A percentile compares a stretch with the other conserved stretches of the same genome.
These are phyloP conservation scores for Apomyelois bistriatella DNA, from an alignment of 2,888 invertebrate genomes.

Conservation along the genomic window DNA sequence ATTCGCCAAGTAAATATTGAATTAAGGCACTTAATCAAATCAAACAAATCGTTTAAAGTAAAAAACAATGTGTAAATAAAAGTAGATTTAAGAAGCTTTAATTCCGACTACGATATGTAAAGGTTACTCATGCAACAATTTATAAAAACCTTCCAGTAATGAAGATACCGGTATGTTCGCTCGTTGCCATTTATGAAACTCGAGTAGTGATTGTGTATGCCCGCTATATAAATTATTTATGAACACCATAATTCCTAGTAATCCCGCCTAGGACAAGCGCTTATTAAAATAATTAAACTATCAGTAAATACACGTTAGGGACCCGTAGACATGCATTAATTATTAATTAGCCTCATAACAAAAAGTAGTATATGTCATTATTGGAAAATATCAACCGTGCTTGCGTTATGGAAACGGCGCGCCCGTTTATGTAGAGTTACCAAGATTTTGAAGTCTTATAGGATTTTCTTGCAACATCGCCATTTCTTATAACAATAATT, in stretches of 20 bases:
- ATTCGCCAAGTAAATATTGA: too few species aligned
- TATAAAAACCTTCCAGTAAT: neutral
- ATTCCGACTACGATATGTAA: too few species aligned
- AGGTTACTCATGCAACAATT: neutral
- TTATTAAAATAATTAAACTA: constrained; percentile 60
- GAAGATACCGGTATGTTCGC: constrained; percentile 1
- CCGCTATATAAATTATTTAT: constrained; percentile 33
- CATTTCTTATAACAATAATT: neutral
- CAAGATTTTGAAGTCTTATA: constrained; percentile 25
- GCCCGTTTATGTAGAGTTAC: constrained; percentile 12
- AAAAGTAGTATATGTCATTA: constrained; percentile 59
- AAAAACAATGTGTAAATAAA: too few species aligned
- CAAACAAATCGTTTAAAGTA: too few species aligned
- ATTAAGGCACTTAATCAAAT: too few species aligned
- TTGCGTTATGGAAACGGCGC: constrained; percentile 47
- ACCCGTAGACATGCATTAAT: constrained; percentile 58
- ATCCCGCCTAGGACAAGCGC: constrained; percentile 19
- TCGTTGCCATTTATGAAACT: constrained; percentile 9
- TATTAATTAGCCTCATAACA: constrained; percentile 66
- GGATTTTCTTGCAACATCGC: neutral
- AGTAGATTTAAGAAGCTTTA: too few species aligned
- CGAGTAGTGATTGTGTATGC: neutral
- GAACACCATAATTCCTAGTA: constrained; percentile 24
- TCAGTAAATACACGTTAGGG: constrained; percentile 50
- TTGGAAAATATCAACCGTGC: constrained; percentile 47